Evolutionary conservation across 2,888 invertebrate genomes (phyloP), one percentile per base, ranked within the genome.

Genomic region (Hirtodrosophila alboralis): DNA sequence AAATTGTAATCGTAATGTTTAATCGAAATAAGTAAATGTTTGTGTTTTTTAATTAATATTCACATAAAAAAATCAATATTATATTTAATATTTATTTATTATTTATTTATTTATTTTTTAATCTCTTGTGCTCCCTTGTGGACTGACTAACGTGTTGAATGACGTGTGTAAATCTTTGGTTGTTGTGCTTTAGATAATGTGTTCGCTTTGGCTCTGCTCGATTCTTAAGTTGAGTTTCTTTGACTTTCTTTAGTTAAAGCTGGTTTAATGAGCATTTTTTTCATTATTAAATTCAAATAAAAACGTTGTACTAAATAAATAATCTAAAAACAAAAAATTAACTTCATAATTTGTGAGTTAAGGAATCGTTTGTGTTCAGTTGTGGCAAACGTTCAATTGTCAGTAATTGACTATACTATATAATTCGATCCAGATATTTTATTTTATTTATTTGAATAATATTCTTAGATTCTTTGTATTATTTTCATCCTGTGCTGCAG

Each of bases 131-230:
- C 81, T 80, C 77, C 56, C 75, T 52, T 61, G 54, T 61, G 68
- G 61, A 77, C 52, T 77, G 40, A 49, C 49, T 33, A 37, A 54
- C 23, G 53, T 74, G 33, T 66, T 34, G 36, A 23, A 34, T 67
- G 33, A 51, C n/a, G n/a, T n/a, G n/a, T n/a, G n/a, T 69, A 64
- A 40, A 63, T 57, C 88, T 90, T 90, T 89, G 90, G 90, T 91
- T 91, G 91, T 90, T 90, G 90, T 78, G 86, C 75, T 74, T 58
- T 48, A 28, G 40, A 34, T 69, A 75, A 48, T 52, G 49, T 51
- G 68, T 48, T 59, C 57, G 69, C 57, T 67, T 71, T 66, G 83
- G 83, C 87, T 86, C 87, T 79, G 83, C 87, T 78, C 84, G 77
- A 26, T 34, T 64, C 57, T 60, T 43, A 48, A 41, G 38, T 71